Base-by-base conservation (phyloP, 1,140 invertebrate genomes). In the Diabrotica virgifera region DNA sequence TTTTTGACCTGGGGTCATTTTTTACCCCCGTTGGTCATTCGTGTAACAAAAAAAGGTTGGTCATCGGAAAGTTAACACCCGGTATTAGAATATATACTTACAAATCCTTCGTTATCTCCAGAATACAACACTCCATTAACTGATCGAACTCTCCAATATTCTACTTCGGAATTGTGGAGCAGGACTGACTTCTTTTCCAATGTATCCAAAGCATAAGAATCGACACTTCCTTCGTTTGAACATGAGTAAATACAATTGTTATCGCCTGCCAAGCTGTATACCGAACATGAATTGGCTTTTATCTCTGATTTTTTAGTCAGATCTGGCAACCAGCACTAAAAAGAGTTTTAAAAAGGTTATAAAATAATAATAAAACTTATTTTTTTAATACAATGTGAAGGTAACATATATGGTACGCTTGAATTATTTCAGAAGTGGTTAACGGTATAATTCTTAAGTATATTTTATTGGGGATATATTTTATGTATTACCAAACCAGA, bases 201-300 rank as follows among this genome's bases (percentile, higher is more conserved):
- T 10, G 75, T 77, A 51, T 76, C 74, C 7, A 80, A 62, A 10
- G 74, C 72, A 80, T 81, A 83, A 4, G 77, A 68, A 68, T 82
- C 80, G 0, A 83, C 74, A n/a, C 79, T 79, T 5, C 81, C 80
- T 70, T 83, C 82, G 67, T 81, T 83, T 0, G 81, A 82, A 67
- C 80, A 82, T 0, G 82, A 79, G 63, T 80, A 83, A 0, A 83
- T 57, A 54, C 73, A 77, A 52, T 80, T 71, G 6, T 78, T 75
- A 38, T 66, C 65, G 0, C 75, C 75, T 12, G 78, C 77, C 24
- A 82, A 35, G 56, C 73, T 76, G 69, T 76, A 82, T 7, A 83
- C 77, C 37, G 79, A 79, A 50, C 77, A 79, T 9, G 76, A 76
- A 72, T 83, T 81, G 5, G 81, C 81, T 65, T 81, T 73, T 5